Percentiles rank a stretch among this genome's conserved stretches.
Evolutionary conservation across 1,140 invertebrate genomes (phyloP).

Genomic region (Venturia canescens): DNA sequence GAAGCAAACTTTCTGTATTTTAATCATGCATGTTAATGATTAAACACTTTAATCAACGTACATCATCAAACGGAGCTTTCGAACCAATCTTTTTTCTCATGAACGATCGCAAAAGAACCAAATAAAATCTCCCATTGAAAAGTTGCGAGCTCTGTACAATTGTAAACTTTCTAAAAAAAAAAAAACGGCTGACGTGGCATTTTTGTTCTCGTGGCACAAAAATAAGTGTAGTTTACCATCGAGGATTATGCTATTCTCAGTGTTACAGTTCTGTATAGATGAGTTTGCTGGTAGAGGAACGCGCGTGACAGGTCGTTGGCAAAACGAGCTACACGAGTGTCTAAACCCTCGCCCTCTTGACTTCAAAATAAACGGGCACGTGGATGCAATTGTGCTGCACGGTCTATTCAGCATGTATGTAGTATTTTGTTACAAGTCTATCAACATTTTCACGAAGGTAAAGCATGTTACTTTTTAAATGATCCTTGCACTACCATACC

Average conservation of each 20-base stretch:
- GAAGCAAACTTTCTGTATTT: no score
- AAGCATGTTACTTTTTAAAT: no score
- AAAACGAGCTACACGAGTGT: constrained; percentile 19
- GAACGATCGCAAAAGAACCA: no score
- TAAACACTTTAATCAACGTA: no score
- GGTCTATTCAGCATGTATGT: not conserved
- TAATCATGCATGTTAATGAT: no score
- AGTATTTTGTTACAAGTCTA: not conserved
- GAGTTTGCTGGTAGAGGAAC: constrained; percentile 7
- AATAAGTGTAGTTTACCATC: no score
- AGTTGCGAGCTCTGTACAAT: not conserved
- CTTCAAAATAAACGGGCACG: constrained; percentile 27
- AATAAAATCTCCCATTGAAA: not conserved
- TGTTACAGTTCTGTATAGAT: not conserved
- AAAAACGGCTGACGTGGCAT: not conserved
- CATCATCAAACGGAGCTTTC: no score
- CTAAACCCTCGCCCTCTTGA: constrained; percentile 9
- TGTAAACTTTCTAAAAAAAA: not conserved
- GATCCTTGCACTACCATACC: no score
- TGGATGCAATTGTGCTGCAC: constrained; percentile 30
- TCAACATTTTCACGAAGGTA: no score
- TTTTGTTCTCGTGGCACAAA: no score
- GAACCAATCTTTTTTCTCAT: no score
- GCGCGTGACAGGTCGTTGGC: constrained; percentile 38
- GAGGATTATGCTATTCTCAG: not conserved